Evolutionary conservation across 2,113 vertebrate genomes (phyloP).

Genomic region (Forbesichthys papilliferus): DNA sequence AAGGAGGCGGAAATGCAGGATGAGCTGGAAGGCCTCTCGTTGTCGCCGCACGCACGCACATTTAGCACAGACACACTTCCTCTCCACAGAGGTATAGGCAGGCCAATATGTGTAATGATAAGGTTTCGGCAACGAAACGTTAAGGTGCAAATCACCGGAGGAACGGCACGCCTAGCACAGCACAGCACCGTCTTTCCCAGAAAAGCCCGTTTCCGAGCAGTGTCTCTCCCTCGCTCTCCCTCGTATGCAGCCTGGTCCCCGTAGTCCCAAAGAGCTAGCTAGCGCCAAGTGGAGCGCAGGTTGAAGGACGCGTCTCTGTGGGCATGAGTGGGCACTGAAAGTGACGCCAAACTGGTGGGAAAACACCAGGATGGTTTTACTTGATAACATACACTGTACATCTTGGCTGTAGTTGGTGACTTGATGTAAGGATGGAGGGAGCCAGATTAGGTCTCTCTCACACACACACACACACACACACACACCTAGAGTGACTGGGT

Average conservation of each 20-base stretch:
- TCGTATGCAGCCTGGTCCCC: constrained; percentile 32
- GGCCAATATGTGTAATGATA: not conserved
- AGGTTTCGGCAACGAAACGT: constrained; percentile 9
- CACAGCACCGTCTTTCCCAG: constrained; percentile 9
- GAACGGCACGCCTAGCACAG: constrained; percentile 8
- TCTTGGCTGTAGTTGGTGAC: constrained; percentile 44
- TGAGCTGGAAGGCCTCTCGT: not conserved
- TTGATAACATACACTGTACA: constrained; percentile 21
- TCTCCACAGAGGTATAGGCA: constrained; percentile 1
- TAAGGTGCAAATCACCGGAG: not conserved
- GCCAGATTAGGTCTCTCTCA: not conserved
- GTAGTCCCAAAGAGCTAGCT: constrained; percentile 39
- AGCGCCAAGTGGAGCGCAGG: constrained; percentile 59
- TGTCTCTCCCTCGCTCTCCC: constrained; percentile 19
- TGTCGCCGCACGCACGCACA: not conserved
- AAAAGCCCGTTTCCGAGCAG: constrained; percentile 27
- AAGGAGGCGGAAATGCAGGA: not conserved
- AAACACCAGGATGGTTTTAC: constrained; percentile 22
- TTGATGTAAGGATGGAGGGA: constrained; percentile 13
- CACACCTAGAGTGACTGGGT: not conserved
- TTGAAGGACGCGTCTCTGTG: constrained; percentile 23
- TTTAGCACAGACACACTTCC: not conserved
- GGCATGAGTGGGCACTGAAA: constrained; percentile 29
- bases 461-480: constrained; percentile 8
- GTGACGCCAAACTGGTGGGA: constrained; percentile 26